phyloP scores from a whole-genome alignment of 2,113 vertebrate species.

The Progne subis region DNA sequence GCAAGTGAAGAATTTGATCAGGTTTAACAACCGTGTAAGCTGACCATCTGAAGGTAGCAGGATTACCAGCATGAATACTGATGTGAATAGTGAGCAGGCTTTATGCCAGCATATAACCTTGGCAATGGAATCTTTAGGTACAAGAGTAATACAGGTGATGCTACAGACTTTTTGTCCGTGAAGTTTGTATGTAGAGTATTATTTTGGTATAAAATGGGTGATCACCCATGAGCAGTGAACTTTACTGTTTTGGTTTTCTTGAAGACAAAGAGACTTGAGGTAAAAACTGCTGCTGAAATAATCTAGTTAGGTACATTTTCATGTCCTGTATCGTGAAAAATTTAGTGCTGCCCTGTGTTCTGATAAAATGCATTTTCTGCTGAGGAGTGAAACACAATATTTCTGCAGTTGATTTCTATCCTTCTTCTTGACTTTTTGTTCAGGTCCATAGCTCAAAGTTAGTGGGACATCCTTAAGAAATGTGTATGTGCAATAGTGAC shows the following conservation, averaged over 20 bases:
- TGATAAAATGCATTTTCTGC: constrained; percentile 24
- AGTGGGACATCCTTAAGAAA: not conserved
- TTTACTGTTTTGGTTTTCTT: not conserved
- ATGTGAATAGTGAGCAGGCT: not conserved
- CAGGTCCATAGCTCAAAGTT: not conserved
- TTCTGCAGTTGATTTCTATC: constrained; percentile 37
- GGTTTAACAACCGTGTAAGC: not conserved
- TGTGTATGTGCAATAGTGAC: not conserved
- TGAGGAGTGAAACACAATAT: constrained; percentile 21
- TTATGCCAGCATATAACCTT: not conserved
- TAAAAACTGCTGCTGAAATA: not conserved
- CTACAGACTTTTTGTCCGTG: not conserved
- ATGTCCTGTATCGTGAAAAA: not conserved
- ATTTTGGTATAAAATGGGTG: not conserved
- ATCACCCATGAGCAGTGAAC: not conserved
- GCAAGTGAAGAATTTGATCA: not conserved
- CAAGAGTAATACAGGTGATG: accelerated
- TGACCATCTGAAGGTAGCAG: not conserved
- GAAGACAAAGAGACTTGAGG: not conserved
- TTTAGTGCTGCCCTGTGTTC: not conserved
- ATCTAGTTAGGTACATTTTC: not conserved
- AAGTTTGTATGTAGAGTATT: not conserved
- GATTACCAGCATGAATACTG: not conserved
- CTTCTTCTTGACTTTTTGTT: constrained; percentile 13
- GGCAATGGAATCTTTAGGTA: not conserved